phyloP scores from a whole-genome alignment of 2,888 invertebrate genomes.

The Nephrotoma guestfalica region DNA sequence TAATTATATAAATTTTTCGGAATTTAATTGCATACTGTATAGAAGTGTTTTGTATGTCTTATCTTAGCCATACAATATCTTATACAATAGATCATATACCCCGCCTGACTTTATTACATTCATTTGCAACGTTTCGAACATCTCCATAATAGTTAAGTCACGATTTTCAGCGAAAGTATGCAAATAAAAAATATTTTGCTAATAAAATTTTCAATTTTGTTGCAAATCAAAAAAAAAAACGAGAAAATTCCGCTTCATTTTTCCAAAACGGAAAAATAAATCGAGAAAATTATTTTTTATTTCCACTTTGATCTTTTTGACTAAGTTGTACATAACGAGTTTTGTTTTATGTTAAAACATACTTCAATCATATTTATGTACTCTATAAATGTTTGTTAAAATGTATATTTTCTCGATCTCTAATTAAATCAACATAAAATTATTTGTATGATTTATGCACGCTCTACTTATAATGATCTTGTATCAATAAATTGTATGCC shows the following conservation, averaged over 20 bases:
- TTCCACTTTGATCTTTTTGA: not conserved
- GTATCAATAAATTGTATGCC: not conserved
- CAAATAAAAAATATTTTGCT: not conserved
- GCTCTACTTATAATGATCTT: not conserved
- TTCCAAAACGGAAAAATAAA: not conserved
- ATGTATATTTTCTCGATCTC: not conserved
- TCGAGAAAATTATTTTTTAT: not conserved
- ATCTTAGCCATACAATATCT: not conserved
- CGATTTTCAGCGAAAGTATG: not conserved
- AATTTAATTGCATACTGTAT: not conserved
- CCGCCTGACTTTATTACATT: not conserved
- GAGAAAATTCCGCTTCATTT: not conserved
- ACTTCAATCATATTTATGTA: not conserved
- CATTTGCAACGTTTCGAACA: not conserved
- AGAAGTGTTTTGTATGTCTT: not conserved
- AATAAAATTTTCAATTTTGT: not conserved
- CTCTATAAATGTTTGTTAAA: not conserved
- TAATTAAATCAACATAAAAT: not conserved
- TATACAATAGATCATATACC: not conserved
- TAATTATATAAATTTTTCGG: not conserved
- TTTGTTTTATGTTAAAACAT: not conserved
- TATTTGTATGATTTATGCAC: not conserved
- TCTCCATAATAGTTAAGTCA: not conserved
- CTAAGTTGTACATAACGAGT: not conserved
- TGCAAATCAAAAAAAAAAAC: not conserved